These are phyloP conservation scores for Drosophila dives DNA, from an alignment of 2,888 invertebrate species.

Conservation along the genomic window DNA sequence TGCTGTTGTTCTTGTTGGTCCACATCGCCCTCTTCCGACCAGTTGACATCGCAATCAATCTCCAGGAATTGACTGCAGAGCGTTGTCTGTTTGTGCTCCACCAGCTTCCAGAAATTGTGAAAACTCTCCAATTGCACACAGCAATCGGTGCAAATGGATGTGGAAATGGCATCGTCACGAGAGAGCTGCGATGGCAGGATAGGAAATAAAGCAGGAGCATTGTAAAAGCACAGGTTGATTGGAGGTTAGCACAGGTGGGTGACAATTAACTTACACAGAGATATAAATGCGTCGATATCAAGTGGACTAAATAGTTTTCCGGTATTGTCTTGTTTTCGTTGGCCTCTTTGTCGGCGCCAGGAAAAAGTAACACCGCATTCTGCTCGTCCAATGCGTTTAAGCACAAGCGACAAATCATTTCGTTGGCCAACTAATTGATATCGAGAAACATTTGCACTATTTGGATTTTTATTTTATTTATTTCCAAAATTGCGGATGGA, in stretches of 20 bases:
- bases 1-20: slow-evolving; percentile 11
- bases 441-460: slow-evolving; percentile 51
- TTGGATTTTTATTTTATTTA: slow-evolving; percentile 51
- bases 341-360: slow-evolving; percentile 37
- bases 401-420: slow-evolving; percentile 76
- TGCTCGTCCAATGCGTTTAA: slow-evolving; percentile 66
- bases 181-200: slow-evolving; percentile 46
- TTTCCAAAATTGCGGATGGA: slow-evolving; percentile 52
- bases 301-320: slow-evolving; percentile 73
- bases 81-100: slow-evolving; percentile 70
- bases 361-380: slow-evolving; percentile 65
- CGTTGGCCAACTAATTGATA: slow-evolving; percentile 32
- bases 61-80: slow-evolving; percentile 66
- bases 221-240: background rate
- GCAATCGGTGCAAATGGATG: slow-evolving; percentile 67
- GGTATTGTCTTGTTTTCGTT: slow-evolving; percentile 54
- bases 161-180: slow-evolving; percentile 70
- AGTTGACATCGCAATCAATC: slow-evolving; percentile 72
- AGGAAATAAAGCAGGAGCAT: background rate
- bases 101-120: slow-evolving; percentile 70
- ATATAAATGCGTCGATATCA: slow-evolving; percentile 77
- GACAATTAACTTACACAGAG: slow-evolving; percentile 67
- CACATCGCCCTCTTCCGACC: slow-evolving; percentile 60
- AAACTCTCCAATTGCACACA: slow-evolving; percentile 67
- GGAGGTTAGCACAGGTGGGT: background rate